Evolutionary conservation across 2,888 invertebrate species (phyloP), one percentile per base, ranked within the genome.

Genomic region (Leptopilina myrica): DNA sequence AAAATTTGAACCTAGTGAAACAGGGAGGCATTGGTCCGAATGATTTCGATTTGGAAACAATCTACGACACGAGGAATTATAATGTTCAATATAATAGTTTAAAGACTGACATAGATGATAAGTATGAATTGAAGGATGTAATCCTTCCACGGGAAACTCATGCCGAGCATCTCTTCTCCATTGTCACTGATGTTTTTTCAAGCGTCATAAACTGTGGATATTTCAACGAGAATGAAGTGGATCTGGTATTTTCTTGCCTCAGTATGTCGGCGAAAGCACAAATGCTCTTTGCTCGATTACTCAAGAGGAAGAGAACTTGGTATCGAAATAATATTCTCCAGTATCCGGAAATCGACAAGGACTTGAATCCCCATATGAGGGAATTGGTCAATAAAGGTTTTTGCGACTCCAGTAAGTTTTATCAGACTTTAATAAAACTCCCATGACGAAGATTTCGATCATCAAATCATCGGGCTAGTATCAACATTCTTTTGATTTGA

Each of bases 121-220:
- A 84, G 64, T 90, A 87, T 75, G 86, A 90, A 14, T 11, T 82
- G 1, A 79, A 69, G 7, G 85, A 88, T 15, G 78, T 90, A 43
- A 66, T 80, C 14, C 66, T 85, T 20, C 87, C 88, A 0, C 43
- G 49, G 5, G 84, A 85, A 49, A 87, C 85, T 9, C 78, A 88
- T 67, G 86, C 88, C 1, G 80, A 85, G 64, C 83, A 87, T 78
- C 82, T 90, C 1, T 84, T 88, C 5, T 80, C 76, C 64, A 82
- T 85, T 12, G 81, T 90, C 49, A 77, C 86, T 0, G 83, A 84
- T 12, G 89, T 90, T 5, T 86, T 91, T 46, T 84, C 86, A 0
- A 87, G 89, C 76, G 85, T 87, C 3, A 66, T 87, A 1, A 91
- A 91, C 79, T 91, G 90, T 64, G 89, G 89, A 11, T 91, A 91